phyloP scores from a whole-genome alignment of 1,140 invertebrate genomes.

The Lysiphlebus fabarum region DNA sequence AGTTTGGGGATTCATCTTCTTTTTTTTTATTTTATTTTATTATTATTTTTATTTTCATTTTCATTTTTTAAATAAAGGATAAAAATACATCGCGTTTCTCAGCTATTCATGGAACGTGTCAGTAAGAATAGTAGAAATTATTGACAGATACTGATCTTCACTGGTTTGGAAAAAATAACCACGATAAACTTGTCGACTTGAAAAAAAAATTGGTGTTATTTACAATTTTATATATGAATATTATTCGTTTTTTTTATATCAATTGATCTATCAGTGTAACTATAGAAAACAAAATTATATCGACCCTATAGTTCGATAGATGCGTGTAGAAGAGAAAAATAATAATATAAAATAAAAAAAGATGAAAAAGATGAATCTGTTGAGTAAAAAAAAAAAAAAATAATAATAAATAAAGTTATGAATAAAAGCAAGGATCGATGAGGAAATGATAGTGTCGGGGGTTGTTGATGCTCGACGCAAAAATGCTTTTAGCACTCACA shows the following conservation, averaged over 20 bases:
- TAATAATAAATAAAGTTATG: conserved; percentile 35
- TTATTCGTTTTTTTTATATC: too few species aligned
- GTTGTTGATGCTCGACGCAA: conserved; percentile 47
- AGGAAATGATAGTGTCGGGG: conserved; percentile 42
- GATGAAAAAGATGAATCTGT: too few species aligned
- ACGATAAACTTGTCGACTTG: too few species aligned
- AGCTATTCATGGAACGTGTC: conserved; percentile 34
- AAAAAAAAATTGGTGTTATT: not conserved
- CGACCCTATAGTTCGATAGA: too few species aligned
- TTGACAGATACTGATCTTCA: conserved; percentile 19
- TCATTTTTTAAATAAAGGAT: not conserved
- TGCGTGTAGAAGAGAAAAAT: too few species aligned
- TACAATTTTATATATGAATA: not conserved
- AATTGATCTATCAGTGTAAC: too few species aligned
- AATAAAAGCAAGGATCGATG: conserved; percentile 47
- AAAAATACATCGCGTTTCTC: not conserved
- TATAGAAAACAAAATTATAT: too few species aligned
- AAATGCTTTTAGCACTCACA: conserved; percentile 54
- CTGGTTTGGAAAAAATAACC: too few species aligned
- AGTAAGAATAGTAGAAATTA: conserved; percentile 18
- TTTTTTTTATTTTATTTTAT: too few species aligned
- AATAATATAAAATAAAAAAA: too few species aligned
- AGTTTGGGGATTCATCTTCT: conserved; percentile 16
- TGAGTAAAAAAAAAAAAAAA: not conserved
- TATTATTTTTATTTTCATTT: too few species aligned